A percentile compares a stretch with the other conserved stretches of the same genome.
Evolutionary conservation across 1,140 invertebrate species (phyloP).

Genomic region (Triops cancriformis): DNA sequence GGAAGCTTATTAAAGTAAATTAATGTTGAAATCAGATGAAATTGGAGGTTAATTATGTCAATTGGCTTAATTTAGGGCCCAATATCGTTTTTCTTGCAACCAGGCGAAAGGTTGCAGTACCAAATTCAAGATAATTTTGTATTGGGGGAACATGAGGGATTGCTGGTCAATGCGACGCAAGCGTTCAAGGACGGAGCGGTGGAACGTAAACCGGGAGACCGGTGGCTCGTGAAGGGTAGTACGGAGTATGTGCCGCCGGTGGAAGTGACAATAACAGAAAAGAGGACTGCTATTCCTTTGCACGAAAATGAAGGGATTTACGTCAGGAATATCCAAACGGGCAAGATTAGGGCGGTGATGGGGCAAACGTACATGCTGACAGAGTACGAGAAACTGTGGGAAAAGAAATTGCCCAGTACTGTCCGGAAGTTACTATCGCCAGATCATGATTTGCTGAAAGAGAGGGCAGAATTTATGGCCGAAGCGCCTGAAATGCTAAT

Average conservation of each 20-base stretch:
- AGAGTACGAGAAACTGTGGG: constrained; percentile 48
- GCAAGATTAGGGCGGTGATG: constrained; percentile 43
- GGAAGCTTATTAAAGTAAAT: not conserved
- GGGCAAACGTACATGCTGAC: constrained; percentile 48
- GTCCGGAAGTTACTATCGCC: constrained; percentile 40
- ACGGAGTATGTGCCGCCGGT: constrained; percentile 46
- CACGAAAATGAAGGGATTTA: constrained; percentile 51
- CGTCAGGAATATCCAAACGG: constrained; percentile 45
- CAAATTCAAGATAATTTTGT: not conserved
- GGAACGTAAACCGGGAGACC: constrained; percentile 42
- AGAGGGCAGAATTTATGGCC: constrained; percentile 35
- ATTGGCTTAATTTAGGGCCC: not conserved
- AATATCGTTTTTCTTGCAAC: not conserved
- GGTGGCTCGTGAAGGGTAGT: constrained; percentile 48
- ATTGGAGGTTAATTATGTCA: no score
- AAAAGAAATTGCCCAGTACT: constrained; percentile 41
- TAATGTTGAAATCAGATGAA: not conserved
- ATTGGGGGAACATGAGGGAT: not conserved
- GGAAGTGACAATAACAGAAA: constrained; percentile 45
- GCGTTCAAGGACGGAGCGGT: not conserved
- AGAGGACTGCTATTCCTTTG: constrained; percentile 44
- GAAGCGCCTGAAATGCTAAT: not conserved
- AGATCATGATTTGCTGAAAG: constrained; percentile 41
- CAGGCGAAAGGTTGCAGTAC: not conserved
- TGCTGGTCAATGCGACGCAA: not conserved